Percentiles rank a stretch among this genome's conserved stretches.
Evolutionary conservation across 2,113 vertebrate genomes (phyloP).

Genomic region (Vireo altiloquus): DNA sequence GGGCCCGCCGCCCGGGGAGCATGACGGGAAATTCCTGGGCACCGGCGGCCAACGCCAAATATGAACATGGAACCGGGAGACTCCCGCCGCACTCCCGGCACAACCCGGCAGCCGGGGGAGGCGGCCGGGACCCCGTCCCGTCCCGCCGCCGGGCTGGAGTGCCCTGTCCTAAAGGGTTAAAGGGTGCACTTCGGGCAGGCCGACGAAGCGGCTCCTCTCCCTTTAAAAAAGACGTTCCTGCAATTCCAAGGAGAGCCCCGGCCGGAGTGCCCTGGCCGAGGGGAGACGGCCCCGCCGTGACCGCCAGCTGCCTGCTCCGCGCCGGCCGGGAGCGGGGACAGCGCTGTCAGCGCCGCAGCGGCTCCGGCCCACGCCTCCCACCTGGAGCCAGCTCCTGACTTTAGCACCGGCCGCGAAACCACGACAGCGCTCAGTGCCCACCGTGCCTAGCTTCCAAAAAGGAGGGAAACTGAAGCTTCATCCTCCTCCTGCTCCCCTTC

Average conservation of each 20-base stretch:
- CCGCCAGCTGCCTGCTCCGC: background rate
- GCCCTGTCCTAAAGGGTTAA: no score
- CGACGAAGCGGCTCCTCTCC: background rate
- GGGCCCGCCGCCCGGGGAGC: slow-evolving; percentile 65
- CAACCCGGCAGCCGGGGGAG: background rate
- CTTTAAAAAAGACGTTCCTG: no score
- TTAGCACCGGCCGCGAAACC: rapidly evolving
- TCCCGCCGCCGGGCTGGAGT: background rate
- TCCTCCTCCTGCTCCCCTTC: background rate
- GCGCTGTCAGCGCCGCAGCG: background rate
- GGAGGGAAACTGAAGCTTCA: rapidly evolving
- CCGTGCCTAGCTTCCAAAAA: no score
- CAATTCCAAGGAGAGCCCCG: background rate
- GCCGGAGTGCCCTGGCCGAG: background rate
- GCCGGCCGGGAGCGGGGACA: background rate
- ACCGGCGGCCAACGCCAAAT: slow-evolving; percentile 73
- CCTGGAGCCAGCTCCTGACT: background rate
- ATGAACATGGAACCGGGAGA: slow-evolving; percentile 73
- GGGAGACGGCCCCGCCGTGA: rapidly evolving
- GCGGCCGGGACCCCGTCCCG: no score
- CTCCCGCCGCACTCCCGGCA: background rate
- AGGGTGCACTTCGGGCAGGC: background rate
- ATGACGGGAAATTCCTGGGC: slow-evolving; percentile 85
- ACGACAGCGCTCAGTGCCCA: background rate
- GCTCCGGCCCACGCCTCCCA: background rate